These are phyloP conservation scores for Drosophila paucipuncta DNA, from an alignment of 2,888 invertebrate species.

Conservation along the genomic window DNA sequence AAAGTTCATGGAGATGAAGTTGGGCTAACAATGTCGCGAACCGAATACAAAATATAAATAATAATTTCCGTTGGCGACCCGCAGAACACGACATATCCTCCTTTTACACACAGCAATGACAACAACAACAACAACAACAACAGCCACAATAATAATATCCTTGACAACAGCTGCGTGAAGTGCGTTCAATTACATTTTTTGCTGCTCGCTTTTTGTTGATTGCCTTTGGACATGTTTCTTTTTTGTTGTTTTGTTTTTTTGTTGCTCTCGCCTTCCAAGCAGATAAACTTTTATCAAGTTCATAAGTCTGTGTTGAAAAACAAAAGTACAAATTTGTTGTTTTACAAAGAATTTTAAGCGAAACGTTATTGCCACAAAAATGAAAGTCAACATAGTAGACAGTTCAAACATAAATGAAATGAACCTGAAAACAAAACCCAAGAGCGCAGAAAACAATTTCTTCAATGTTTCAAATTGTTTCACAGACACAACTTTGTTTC, in stretches of 20 bases:
- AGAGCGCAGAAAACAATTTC: conserved; percentile 24
- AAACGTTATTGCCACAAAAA: conserved; percentile 63
- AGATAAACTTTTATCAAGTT: conserved; percentile 73
- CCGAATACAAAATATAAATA: conserved; percentile 69
- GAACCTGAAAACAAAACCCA: conserved; percentile 31
- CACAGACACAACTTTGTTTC: conserved; percentile 16
- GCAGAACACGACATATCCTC: conserved; percentile 64
- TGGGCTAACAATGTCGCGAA: conserved; percentile 42
- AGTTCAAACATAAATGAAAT: conserved; percentile 14
- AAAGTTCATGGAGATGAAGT: conserved; percentile 42
- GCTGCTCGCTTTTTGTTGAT: conserved; percentile 24
- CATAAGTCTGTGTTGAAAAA: conserved; percentile 42
- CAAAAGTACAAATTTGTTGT: conserved; percentile 25
- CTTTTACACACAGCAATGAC: conserved; percentile 28
- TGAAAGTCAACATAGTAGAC: conserved; percentile 55
- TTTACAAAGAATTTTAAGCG: conserved; percentile 49
- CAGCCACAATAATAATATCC: conserved; percentile 31
- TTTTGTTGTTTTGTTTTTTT: neutral
- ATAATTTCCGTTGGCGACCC: conserved; percentile 75
- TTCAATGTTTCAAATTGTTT: conserved; percentile 24
- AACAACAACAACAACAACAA: conserved; percentile 21
- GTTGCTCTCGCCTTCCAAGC: neutral
- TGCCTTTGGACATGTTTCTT: conserved; percentile 20
- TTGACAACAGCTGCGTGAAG: conserved; percentile 75
- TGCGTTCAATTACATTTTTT: conserved; percentile 73